Base-by-base conservation (phyloP, 2,888 invertebrate genomes). In the Fragum sueziense region DNA sequence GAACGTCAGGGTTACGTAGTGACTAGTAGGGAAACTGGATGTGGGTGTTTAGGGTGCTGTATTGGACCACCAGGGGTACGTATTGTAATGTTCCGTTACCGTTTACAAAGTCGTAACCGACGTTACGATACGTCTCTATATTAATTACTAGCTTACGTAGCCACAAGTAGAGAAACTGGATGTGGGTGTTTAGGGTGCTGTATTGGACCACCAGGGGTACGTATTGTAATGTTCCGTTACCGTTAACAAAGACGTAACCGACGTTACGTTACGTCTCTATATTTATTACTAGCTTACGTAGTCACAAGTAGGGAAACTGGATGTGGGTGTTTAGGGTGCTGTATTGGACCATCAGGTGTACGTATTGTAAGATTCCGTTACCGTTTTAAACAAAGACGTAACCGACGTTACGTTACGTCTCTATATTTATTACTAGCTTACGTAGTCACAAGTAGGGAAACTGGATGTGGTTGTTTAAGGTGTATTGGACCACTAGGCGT, bases 61-160 rank as follows among this genome's bases (percentile, higher is more conserved):
- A 34, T 75, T 17, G 79, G 79, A 20, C 76, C 76, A 4, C 76
- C 76, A 22, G 76, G 76, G 76, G 76, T 77, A 77, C 25, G 41
- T 68, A 41, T 37, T 11, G 22, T 54, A 22, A 25, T 54, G 34
- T 29, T n/a, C n/a, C n/a, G n/a, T n/a, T n/a, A n/a, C n/a, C n/a
- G n/a, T n/a, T n/a, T n/a, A n/a, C n/a, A n/a, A n/a, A n/a, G n/a
- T n/a, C n/a, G n/a, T n/a, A n/a, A n/a, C n/a, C n/a, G n/a, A n/a
- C n/a, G n/a, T n/a, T n/a, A n/a, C n/a, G n/a, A n/a, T n/a, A n/a
- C n/a, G n/a, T n/a, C n/a, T 22, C 72, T 81, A 22, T 81, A 81
- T 37, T 77, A 81, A 27, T 31, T 77, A 33, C 54, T 75, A 33
- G 78, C 77, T n/a, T 81, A 78, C 37, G 11, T 17, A 9, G 52